These are phyloP conservation scores for Zaprionus tsacasi DNA, from an alignment of 1,140 invertebrate species.

Conservation along the genomic window DNA sequence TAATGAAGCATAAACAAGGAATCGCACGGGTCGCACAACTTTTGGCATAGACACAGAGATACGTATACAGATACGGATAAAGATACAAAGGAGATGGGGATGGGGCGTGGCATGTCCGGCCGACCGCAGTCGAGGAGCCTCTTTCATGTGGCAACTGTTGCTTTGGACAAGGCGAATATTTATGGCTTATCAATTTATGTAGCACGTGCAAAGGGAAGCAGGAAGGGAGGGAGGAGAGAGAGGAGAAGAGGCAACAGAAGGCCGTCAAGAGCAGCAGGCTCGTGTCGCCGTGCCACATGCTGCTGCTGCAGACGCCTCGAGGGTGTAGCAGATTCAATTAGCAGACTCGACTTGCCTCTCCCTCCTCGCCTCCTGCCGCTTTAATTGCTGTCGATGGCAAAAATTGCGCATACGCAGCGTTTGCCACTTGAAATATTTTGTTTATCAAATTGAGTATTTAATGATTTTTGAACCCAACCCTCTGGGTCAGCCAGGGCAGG, in stretches of 20 bases:
- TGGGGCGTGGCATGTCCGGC: constrained; percentile 2
- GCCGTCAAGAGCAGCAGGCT: constrained; percentile 21
- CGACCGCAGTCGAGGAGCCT: constrained; percentile 44
- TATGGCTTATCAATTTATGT: constrained; percentile 72
- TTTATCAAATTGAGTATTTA: constrained; percentile 48
- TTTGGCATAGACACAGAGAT: constrained; percentile 32
- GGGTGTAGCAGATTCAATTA: constrained; percentile 66
- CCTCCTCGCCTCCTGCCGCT: not conserved
- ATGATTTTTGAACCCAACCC: constrained; percentile 35
- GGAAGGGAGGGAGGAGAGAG: constrained; percentile 4
- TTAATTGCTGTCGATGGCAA: constrained; percentile 57
- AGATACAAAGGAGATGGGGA: not conserved
- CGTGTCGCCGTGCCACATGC: not conserved
- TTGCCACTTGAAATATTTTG: constrained; percentile 32
- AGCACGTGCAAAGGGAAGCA: constrained; percentile 49
- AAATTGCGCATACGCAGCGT: constrained; percentile 67
- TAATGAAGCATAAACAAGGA: constrained; percentile 74
- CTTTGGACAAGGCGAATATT: constrained; percentile 62
- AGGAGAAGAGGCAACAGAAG: constrained; percentile 22
- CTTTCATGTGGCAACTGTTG: constrained; percentile 76
- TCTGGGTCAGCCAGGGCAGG: not conserved
- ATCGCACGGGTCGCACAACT: constrained; percentile 48
- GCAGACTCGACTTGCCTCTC: constrained; percentile 31
- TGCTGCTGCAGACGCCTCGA: not conserved
- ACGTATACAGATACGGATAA: constrained; percentile 5